These are phyloP conservation scores for Euphydryas editha DNA, from an alignment of 2,888 invertebrate genomes.

Conservation along the genomic window DNA sequence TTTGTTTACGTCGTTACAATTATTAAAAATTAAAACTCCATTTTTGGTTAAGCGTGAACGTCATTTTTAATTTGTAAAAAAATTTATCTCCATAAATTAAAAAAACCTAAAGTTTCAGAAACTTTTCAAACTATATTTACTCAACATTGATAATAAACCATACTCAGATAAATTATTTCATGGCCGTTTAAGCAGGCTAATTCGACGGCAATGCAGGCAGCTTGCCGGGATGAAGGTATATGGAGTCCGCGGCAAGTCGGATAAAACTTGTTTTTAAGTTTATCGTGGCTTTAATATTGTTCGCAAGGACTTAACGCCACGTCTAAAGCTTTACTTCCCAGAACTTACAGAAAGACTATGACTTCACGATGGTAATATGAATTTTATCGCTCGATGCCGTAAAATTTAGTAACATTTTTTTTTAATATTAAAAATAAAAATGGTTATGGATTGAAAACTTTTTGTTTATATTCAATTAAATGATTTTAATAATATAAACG, in stretches of 20 bases:
- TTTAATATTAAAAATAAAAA: constrained; percentile 14
- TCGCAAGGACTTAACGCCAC: constrained; percentile 72
- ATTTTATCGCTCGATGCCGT: constrained; percentile 35
- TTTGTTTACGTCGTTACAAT: no score
- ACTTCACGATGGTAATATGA: constrained; percentile 37
- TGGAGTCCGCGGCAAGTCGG: constrained; percentile 70
- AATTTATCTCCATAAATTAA: background rate
- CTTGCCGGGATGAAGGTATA: constrained; percentile 61
- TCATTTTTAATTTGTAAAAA: background rate
- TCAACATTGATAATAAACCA: constrained; percentile 1
- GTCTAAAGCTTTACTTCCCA: constrained; percentile 63
- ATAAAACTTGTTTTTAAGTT: constrained; percentile 82
- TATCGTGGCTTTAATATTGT: constrained; percentile 80
- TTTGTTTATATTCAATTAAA: no score
- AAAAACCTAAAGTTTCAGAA: no score
- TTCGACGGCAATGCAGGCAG: constrained; percentile 70
- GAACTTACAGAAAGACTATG: constrained; percentile 53
- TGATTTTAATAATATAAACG: no score
- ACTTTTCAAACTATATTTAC: background rate
- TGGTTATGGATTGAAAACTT: no score
- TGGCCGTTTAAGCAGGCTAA: constrained; percentile 61
- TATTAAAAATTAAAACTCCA: background rate
- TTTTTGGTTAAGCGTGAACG: background rate
- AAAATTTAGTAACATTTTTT: constrained; percentile 16
- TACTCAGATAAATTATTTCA: constrained; percentile 30